Percentiles rank a stretch among this genome's conserved stretches.
phyloP scores from a whole-genome alignment of 2,888 invertebrate genomes.

The Gonocerus acuteangulatus region DNA sequence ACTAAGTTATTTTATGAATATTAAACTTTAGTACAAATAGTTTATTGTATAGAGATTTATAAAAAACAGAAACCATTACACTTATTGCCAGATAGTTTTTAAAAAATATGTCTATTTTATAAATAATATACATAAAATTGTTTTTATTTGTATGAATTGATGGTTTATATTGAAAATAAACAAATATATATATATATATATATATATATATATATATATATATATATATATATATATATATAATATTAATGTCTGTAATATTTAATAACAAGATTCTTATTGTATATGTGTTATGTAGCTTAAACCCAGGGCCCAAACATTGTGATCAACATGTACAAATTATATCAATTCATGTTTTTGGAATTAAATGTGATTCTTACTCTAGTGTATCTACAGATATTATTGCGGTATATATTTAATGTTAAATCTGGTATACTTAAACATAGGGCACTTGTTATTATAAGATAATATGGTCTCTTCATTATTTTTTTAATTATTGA shows the following conservation, averaged over 20 bases:
- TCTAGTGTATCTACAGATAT: not conserved
- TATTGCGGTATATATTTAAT: not conserved
- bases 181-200: not conserved
- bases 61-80: slow-evolving; percentile 20
- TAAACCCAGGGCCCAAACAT: slow-evolving; percentile 23
- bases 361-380: slow-evolving; percentile 17
- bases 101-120: slow-evolving; percentile 23
- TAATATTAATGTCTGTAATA: not conserved
- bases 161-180: slow-evolving; percentile 13
- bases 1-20: slow-evolving; percentile 21
- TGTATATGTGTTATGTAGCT: slow-evolving; percentile 13
- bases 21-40: slow-evolving; percentile 25
- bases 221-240: not conserved
- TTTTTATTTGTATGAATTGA: slow-evolving; percentile 16
- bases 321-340: slow-evolving; percentile 17
- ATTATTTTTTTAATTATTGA: slow-evolving; percentile 1
- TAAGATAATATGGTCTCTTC: not conserved
- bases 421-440: not conserved
- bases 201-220: not conserved
- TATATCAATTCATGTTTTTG: slow-evolving; percentile 13
- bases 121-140: slow-evolving; percentile 7
- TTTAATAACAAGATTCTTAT: slow-evolving; percentile 16
- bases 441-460: not conserved
- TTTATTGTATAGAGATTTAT: slow-evolving; percentile 22
- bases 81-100: slow-evolving; percentile 25